Base-by-base conservation (phyloP, 1,140 invertebrate genomes). In the Drosophila bifasciata region DNA sequence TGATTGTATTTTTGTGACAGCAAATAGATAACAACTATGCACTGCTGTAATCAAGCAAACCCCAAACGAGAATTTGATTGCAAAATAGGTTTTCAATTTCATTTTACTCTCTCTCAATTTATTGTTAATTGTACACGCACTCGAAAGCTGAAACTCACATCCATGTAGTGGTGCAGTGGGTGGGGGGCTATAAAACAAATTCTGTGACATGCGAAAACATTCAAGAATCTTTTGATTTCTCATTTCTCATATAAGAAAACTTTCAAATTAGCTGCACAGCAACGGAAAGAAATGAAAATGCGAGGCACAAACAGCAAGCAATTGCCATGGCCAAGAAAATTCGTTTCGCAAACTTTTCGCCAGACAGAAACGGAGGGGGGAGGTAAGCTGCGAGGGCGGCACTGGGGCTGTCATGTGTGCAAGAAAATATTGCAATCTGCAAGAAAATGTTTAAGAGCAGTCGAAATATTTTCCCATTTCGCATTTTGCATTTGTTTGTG, bases 261-360 rank as follows among this genome's bases (percentile, higher is more conserved):
- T 80, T 80, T 81, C 45, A 73, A 80, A 80, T 80, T 81, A 80
- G 78, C 72, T 76, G 19, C 49, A 77, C 59, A 49, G 64, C 78
- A 49, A 64, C 67, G 51, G 51, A 76, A 71, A 76, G 8, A 2
- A 61, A 51, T 39, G 43, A 62, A 41, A 64, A 67, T 64, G 25
- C 44, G 51, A 53, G 50, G 81, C 60, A 25, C 32, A 28, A 76
- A 76, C 70, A 64, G 71, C 72, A 76, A 64, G 71, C 72, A 76
- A 76, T 80, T 76, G 62, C 72, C 61, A 45, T 50, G 58, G 48
- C 46, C 48, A 69, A 80, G 56, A 71, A 79, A 80, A 71, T 62
- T 67, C 60, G 46, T 55, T 55, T 50, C 25, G 44, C 41, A 51
- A 76, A 80, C 59, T 80, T 76, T 71, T 55, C 56, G 53, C 62